Evolutionary conservation across 2,888 invertebrate species (phyloP).

Genomic region (Leucophenga maculata): DNA sequence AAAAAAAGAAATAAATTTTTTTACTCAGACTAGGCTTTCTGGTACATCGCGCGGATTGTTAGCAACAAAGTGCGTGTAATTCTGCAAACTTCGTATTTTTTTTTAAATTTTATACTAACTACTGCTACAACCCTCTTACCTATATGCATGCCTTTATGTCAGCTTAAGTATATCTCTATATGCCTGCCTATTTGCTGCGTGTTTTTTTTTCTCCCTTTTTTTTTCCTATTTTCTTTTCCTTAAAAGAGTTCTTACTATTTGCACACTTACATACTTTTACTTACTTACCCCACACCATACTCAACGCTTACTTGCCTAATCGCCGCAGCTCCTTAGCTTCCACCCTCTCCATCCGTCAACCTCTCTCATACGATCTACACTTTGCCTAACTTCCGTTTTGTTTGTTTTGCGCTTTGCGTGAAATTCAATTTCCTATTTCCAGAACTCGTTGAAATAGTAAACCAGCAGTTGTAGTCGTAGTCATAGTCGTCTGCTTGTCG

Average conservation of each 20-base stretch:
- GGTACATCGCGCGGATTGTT: no score
- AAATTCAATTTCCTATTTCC: conserved; percentile 64
- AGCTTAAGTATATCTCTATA: background rate
- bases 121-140: background rate
- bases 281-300: background rate
- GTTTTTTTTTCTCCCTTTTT: no score
- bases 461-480: background rate
- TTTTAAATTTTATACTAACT: no score
- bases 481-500: conserved; percentile 28
- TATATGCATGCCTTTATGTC: background rate
- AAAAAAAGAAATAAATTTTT: no score
- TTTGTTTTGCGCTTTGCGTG: conserved; percentile 58
- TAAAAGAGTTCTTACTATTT: no score
- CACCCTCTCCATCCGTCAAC: background rate
- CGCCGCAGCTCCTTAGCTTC: background rate
- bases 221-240: background rate
- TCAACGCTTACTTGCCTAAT: background rate
- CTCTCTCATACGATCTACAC: background rate
- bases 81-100: no score
- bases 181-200: background rate
- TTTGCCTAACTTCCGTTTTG: conserved; percentile 43
- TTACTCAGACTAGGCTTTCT: no score
- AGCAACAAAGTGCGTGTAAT: no score
- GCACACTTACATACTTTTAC: background rate
- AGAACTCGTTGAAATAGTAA: conserved; percentile 30